These are phyloP conservation scores for Epistrophe grossulariae DNA, from an alignment of 2,888 invertebrate genomes.

Conservation along the genomic window DNA sequence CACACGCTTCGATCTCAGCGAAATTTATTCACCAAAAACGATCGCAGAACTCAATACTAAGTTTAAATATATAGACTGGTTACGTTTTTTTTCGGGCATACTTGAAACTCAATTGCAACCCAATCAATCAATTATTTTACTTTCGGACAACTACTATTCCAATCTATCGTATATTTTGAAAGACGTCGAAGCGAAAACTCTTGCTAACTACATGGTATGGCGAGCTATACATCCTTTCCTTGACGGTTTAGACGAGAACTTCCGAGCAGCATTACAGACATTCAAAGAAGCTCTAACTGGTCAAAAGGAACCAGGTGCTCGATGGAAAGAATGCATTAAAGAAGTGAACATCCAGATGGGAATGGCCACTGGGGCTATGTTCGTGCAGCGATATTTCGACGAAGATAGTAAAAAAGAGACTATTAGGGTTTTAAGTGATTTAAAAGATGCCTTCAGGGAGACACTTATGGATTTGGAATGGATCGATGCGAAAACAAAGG, in stretches of 20 bases:
- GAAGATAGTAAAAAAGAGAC: slow-evolving; percentile 87
- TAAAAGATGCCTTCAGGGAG: slow-evolving; percentile 92
- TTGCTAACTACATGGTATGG: slow-evolving; percentile 76
- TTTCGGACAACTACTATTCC: slow-evolving; percentile 50
- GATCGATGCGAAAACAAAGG: slow-evolving; percentile 95
- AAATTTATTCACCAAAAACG: slow-evolving; percentile 61
- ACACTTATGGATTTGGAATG: slow-evolving; percentile 92
- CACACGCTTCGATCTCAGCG: slow-evolving; percentile 51
- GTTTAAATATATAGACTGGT: slow-evolving; percentile 70
- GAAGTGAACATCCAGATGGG: slow-evolving; percentile 93
- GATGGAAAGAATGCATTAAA: slow-evolving; percentile 94
- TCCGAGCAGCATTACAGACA: slow-evolving; percentile 68
- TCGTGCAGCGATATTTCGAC: slow-evolving; percentile 85
- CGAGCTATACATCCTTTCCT: slow-evolving; percentile 61
- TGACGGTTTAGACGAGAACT: slow-evolving; percentile 68
- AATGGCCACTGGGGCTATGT: slow-evolving; percentile 86
- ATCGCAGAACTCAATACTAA: slow-evolving; percentile 54
- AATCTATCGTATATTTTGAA: slow-evolving; percentile 60
- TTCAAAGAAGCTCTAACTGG: slow-evolving; percentile 91
- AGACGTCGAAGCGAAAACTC: slow-evolving; percentile 45
- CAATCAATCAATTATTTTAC: slow-evolving; percentile 60
- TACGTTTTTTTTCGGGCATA: slow-evolving; percentile 66
- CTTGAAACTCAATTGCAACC: slow-evolving; percentile 45
- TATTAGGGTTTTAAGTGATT: slow-evolving; percentile 93
- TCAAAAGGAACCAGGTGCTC: slow-evolving; percentile 91